A percentile compares a stretch with the other conserved stretches of the same genome.
Evolutionary conservation across 2,797 vertebrate species (phyloP).

Genomic region (Platyrinchus mystaceus): DNA sequence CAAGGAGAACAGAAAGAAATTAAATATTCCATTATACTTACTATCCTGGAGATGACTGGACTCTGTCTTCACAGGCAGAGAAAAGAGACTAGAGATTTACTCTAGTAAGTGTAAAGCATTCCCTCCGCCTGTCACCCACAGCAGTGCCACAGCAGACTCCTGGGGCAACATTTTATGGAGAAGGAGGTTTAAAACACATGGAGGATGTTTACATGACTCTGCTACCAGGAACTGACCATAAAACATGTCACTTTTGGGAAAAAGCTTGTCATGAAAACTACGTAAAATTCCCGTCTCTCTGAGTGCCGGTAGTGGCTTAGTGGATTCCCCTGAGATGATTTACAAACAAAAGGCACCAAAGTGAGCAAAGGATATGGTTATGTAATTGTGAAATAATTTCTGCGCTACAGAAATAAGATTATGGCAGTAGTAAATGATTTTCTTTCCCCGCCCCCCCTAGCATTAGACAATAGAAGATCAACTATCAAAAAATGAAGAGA

Average conservation of each 20-base stretch:
- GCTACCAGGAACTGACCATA: conserved; percentile 8
- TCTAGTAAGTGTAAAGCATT: not conserved
- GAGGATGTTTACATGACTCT: not conserved
- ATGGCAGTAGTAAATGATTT: not conserved
- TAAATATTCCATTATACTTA: conserved; percentile 8
- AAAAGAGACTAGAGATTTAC: not conserved
- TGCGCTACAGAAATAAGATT: not conserved
- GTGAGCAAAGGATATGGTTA: not conserved
- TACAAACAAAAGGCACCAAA: conserved; percentile 29
- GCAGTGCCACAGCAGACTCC: not conserved
- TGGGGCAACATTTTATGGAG: not conserved
- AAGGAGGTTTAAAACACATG: not conserved
- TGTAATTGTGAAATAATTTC: not conserved
- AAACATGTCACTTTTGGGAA: not conserved
- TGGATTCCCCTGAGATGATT: conserved; percentile 8
- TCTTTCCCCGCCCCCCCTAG: accelerated
- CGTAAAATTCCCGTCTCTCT: not conserved
- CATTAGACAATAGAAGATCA: conserved; percentile 32
- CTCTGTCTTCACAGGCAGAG: not conserved
- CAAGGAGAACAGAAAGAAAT: not conserved
- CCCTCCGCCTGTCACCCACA: not conserved
- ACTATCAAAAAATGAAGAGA: not conserved
- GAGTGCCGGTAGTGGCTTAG: not conserved
- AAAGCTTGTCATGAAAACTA: not conserved
- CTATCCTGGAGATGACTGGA: conserved; percentile 3